Percentiles rank a stretch among this genome's conserved stretches.
phyloP scores from a whole-genome alignment of 2,113 vertebrate species.

The Aix galericulata region DNA sequence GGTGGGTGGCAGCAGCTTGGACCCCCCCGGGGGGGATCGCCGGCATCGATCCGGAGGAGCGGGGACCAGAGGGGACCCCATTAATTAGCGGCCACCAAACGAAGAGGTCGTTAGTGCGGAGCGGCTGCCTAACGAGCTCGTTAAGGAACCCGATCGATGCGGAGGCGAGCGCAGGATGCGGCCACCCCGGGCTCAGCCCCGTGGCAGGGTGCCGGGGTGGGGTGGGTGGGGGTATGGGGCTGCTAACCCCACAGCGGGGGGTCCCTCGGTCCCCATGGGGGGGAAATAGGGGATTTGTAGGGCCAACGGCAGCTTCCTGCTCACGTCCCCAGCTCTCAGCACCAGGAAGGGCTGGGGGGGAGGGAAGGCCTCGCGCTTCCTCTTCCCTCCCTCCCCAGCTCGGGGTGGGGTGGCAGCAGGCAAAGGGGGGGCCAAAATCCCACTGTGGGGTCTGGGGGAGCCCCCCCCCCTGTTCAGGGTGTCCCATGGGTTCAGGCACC shows the following conservation, averaged over 20 bases:
- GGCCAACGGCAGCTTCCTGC: not conserved
- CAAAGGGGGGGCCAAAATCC: not conserved
- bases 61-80: not conserved
- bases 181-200: no score
- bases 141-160: not conserved
- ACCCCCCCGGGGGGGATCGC: not conserved
- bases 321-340: not conserved
- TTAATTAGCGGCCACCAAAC: not conserved
- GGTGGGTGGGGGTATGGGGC: not conserved
- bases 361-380: constrained; percentile 27
- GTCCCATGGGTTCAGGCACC: no score
- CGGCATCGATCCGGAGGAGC: not conserved
- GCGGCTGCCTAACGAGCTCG: not conserved
- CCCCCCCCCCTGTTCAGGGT: no score
- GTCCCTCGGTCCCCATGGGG: not conserved
- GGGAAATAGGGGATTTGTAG: not conserved
- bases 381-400: not conserved
- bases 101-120: not conserved
- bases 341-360: constrained; percentile 47
- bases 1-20: no score
- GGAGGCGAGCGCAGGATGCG: not conserved
- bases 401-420: not conserved
- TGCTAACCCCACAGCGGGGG: not conserved
- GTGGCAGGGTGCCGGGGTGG: not conserved
- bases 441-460: no score